Conservation (phyloP, 2,113 vertebrate genomes). For the Onychostruthus taczanowskii region DNA sequence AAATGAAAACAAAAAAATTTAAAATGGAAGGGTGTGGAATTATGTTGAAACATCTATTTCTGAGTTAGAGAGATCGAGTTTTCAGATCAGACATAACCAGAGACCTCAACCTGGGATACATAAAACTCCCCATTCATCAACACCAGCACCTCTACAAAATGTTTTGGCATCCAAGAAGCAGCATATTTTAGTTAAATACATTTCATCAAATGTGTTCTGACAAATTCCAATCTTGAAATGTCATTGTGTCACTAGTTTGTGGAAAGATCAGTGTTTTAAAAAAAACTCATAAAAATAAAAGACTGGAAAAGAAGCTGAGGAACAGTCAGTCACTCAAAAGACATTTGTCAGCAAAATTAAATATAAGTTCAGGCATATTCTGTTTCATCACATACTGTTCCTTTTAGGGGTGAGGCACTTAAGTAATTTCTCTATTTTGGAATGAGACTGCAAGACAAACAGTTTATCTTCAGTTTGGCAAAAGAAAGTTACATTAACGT, state of each 20-base stretch:
- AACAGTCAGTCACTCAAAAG: slow-evolving; percentile 15
- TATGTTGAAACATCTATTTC: slow-evolving; percentile 53
- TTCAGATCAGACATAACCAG: background rate
- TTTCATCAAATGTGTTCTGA: slow-evolving; percentile 35
- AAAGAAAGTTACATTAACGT: slow-evolving; percentile 14
- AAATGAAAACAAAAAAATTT: slow-evolving; percentile 32
- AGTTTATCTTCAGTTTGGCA: slow-evolving; percentile 28
- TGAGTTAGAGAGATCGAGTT: background rate
- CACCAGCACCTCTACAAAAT: background rate
- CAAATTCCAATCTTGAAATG: background rate
- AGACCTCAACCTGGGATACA: background rate
- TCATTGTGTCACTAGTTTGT: slow-evolving; percentile 3
- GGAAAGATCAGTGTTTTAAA: background rate
- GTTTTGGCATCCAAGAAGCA: background rate
- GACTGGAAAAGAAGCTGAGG: background rate
- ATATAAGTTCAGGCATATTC: slow-evolving; percentile 42
- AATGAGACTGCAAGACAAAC: slow-evolving; percentile 38
- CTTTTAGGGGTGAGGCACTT: slow-evolving; percentile 40
- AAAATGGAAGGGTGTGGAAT: slow-evolving; percentile 24
- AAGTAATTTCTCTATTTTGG: slow-evolving; percentile 12
- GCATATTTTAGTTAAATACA: slow-evolving; percentile 25
- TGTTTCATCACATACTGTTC: slow-evolving; percentile 47
- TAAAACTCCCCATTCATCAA: background rate
- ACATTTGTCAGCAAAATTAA: slow-evolving; percentile 46
- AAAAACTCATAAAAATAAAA: background rate